Evolutionary conservation across 2,797 vertebrate species (phyloP), one percentile per base, ranked within the genome.

Genomic region (Sebastiscus tertius): DNA sequence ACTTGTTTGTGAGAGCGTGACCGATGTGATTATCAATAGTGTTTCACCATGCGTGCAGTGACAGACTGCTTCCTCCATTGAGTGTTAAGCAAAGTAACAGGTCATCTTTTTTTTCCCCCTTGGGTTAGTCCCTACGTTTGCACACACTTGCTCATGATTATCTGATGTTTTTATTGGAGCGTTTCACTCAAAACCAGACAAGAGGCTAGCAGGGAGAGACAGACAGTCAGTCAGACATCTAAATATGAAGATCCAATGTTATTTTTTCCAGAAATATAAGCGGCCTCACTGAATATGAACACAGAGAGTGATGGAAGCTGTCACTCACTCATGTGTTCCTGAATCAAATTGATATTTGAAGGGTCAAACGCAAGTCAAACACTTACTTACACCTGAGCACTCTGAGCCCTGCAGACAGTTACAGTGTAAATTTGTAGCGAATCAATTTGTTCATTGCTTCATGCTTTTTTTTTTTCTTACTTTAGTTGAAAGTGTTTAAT

Each of bases 331-430:
- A 82, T 55, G 56, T 69, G 42, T 58, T 18, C 29, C 78, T 60
- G 52, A 76, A 88, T 81, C 69, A 39, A 79, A 84, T 58, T 79
- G 55, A 75, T 83, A 72, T 87, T 66, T 82, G n/a, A 84, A 70
- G 79, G 77, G 83, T 84, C 81, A 86, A 75, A 82, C 56, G 46
- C 66, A 72, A 83, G 82, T 80, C 77, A 77, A 54, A 31, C 16
- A 2, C 59, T 60, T 49, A 26, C 36, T 83, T 31, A 34, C 22
- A 84, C 66, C 80, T 69, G 33, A 72, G 49, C 20, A 33, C 63
- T 56, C 49, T 3, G 72, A 73, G 68, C 62, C 74, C 72, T 29
- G 58, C 68, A 81, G 63, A 72, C 64, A 79, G 64, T 69, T 42
- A 7, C 29, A 39, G 26, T 9, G 36, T 77, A 52, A 76, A 77